phyloP scores from a whole-genome alignment of 2,888 invertebrate genomes.

The Odontocerum albicorne region DNA sequence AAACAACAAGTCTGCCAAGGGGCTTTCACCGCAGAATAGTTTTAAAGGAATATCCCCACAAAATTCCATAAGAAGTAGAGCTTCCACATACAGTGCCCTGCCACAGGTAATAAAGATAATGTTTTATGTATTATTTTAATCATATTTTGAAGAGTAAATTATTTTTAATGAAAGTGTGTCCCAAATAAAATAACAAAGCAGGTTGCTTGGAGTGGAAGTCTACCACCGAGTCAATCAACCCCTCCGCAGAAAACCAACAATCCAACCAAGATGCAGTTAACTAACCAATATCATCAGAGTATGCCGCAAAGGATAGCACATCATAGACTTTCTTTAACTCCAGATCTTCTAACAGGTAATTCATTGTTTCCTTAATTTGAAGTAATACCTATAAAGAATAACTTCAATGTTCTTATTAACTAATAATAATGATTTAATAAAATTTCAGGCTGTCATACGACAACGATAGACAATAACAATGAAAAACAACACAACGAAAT shows the following conservation, averaged over 20 bases:
- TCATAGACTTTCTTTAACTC: slow-evolving; percentile 56
- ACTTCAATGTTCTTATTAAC: no score
- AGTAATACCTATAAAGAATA: no score
- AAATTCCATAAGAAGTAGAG: slow-evolving; percentile 64
- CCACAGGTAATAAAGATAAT: slow-evolving; percentile 45
- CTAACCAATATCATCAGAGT: slow-evolving; percentile 39
- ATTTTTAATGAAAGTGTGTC: no score
- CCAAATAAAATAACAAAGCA: slow-evolving; percentile 37
- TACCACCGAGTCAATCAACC: slow-evolving; percentile 41
- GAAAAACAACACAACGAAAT: slow-evolving; percentile 32
- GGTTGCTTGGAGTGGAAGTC: slow-evolving; percentile 53
- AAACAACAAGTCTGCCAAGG: slow-evolving; percentile 58
- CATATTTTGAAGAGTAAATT: no score
- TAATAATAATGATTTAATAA: no score
- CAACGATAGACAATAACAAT: slow-evolving; percentile 29
- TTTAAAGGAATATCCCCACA: slow-evolving; percentile 66
- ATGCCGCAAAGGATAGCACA: slow-evolving; percentile 32
- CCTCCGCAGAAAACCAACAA: slow-evolving; percentile 39
- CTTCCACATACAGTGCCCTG: slow-evolving; percentile 46
- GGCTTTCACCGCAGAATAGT: slow-evolving; percentile 65
- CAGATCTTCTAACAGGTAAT: slow-evolving; percentile 60
- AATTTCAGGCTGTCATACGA: slow-evolving; percentile 29
- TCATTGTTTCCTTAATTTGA: no score
- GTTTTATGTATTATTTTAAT: neutral
- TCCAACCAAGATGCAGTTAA: slow-evolving; percentile 38